Evolutionary conservation across 92 coral and sea anemone genomes (phyloP), one percentile per base, ranked within the genome.

Genomic region (Heliopora coerulea): DNA sequence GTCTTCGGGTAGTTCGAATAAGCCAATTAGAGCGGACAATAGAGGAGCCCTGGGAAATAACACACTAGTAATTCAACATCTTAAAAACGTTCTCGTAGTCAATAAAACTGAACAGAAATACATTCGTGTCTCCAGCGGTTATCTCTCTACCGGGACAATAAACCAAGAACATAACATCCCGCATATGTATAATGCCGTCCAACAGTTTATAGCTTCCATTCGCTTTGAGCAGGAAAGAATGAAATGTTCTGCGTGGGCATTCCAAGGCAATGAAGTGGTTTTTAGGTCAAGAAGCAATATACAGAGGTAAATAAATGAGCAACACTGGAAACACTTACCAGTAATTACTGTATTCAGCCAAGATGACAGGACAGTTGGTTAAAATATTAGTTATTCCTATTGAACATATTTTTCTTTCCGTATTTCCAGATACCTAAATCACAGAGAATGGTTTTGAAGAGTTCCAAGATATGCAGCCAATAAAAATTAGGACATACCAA

Each of bases 1-100:
- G 65, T 92, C 97, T 72, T 92, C 91, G 56, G 97, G 97, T 13
- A 92, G 64, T 68, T 92, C 97, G 85, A 92, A 92, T 40, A 92
- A 76, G 25, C 84, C 86, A 76, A 92, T 83, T 44, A 92, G 73
- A 46, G 91, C 87, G 63, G 88, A 89, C 23, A 92, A 78, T 58
- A 92, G 68, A 0, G 85, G 88, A 19, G 74, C 87, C 97, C 97
- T 91, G 32, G 46, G 37, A 13, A 59, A 42, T 11, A 61, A 15
- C 15, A 70, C 26, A 37, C 18, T 20, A 30, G 46, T 11, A 33
- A 10, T 19, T 1, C 9, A 12, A 12, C 29, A n/a, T n/a, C n/a
- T n/a, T n/a, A n/a, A n/a, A n/a, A n/a, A n/a, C n/a, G n/a, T n/a
- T n/a, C n/a, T n/a, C n/a, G n/a, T n/a, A n/a, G n/a, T n/a, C n/a